Percentiles rank a stretch among this genome's conserved stretches.
Evolutionary conservation across 2,113 vertebrate genomes (phyloP).

Genomic region (Pedionomus torquatus): DNA sequence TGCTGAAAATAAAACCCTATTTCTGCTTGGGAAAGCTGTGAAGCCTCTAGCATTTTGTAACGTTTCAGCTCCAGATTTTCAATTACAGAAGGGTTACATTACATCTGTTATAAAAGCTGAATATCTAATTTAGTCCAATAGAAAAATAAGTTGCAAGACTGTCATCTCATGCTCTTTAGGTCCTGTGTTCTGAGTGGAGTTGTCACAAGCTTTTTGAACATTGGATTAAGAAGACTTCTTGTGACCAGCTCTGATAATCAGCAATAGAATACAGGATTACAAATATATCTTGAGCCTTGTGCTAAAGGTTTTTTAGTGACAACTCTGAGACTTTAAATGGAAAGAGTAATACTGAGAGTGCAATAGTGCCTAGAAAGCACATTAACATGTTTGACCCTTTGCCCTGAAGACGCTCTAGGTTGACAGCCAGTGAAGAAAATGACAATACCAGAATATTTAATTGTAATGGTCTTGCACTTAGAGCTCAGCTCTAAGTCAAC

Average conservation of each 20-base stretch:
- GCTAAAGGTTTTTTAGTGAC: not conserved
- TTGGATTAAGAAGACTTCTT: not conserved
- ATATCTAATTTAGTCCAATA: slow-evolving; percentile 22
- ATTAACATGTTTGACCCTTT: not conserved
- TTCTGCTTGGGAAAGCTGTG: not conserved
- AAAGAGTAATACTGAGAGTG: not conserved
- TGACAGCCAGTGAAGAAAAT: not conserved
- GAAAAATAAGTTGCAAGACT: not conserved
- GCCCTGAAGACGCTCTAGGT: not conserved
- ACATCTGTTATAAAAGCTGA: slow-evolving; percentile 6
- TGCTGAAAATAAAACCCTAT: not conserved
- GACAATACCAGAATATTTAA: not conserved
- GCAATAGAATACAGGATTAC: not conserved
- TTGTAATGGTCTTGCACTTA: not conserved
- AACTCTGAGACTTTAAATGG: not conserved
- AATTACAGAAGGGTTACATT: not conserved
- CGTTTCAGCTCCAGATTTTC: not conserved
- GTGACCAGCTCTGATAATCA: not conserved
- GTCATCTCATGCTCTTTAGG: not conserved
- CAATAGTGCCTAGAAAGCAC: not conserved
- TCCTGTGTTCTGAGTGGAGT: not conserved
- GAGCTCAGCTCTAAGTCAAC: not conserved
- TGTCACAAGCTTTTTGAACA: not conserved
- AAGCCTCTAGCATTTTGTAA: slow-evolving; percentile 11
- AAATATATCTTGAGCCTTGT: not conserved